These are phyloP conservation scores for Crossoptilon crossoptilon DNA, from an alignment of 2,797 vertebrate genomes.

Conservation along the genomic window DNA sequence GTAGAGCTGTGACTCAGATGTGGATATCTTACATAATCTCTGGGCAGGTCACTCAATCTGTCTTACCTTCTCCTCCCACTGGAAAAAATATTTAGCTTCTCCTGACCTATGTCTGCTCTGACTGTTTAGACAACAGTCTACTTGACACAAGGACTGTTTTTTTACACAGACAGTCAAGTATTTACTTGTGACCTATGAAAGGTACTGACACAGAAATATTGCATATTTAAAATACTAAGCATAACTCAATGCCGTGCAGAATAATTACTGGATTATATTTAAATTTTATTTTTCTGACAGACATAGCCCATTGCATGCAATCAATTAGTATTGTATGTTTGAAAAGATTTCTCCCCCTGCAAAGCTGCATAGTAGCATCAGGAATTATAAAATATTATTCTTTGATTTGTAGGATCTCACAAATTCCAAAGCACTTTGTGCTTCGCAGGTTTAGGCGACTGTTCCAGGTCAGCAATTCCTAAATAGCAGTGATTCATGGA, in stretches of 20 bases:
- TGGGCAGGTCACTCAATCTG: background rate
- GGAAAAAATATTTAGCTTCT: background rate
- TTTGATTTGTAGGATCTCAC: background rate
- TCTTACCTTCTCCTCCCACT: background rate
- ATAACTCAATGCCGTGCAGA: background rate
- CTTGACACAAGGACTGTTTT: background rate
- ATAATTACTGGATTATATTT: background rate
- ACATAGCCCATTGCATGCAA: background rate
- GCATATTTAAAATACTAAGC: background rate
- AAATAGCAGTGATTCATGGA: background rate
- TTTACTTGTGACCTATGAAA: background rate
- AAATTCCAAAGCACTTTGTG: background rate
- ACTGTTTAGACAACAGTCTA: background rate
- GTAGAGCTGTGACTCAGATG: background rate
- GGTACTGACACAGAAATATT: background rate
- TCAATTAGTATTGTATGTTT: background rate
- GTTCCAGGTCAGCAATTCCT: background rate
- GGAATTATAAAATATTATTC: background rate
- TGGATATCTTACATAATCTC: background rate
- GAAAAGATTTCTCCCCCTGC: background rate
- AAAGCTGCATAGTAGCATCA: background rate
- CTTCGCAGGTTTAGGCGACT: background rate
- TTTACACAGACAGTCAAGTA: background rate
- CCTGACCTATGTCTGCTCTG: background rate
- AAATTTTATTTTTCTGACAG: background rate